Evolutionary conservation across 2,113 vertebrate genomes (phyloP).

Genomic region (Mustelus asterias): DNA sequence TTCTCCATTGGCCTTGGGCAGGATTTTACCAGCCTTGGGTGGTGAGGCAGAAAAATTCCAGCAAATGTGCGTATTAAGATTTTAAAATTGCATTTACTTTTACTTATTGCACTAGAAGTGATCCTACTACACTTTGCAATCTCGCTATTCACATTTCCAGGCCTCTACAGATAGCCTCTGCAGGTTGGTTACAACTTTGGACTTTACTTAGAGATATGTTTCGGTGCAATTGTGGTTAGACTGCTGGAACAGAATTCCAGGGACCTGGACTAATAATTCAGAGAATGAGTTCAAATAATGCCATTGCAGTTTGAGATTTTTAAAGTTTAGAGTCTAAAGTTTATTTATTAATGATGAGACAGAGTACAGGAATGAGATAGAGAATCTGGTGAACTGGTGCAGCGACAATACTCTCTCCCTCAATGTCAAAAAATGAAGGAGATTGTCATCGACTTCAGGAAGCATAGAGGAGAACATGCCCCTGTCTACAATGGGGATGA

Average conservation of each 20-base stretch:
- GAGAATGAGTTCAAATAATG: background rate
- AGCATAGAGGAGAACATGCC: no score
- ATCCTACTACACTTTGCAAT: background rate
- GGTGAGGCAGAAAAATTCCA: no score
- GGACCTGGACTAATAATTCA: background rate
- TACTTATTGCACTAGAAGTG: background rate
- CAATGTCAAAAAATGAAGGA: no score
- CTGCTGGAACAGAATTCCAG: background rate
- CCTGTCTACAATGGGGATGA: no score
- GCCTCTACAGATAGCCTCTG: background rate
- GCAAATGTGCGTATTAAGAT: background rate
- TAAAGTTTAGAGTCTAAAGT: background rate
- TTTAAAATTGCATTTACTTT: background rate
- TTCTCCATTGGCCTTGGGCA: no score
- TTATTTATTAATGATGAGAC: no score
- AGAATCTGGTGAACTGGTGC: no score
- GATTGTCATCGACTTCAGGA: no score
- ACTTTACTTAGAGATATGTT: background rate
- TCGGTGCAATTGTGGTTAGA: background rate
- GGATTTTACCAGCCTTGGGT: no score
- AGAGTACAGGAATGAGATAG: no score
- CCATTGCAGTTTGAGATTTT: background rate
- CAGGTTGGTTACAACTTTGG: background rate
- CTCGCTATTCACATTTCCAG: background rate
- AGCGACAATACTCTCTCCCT: no score